Base-by-base conservation (phyloP, 2,888 invertebrate genomes). In the Agrenia bidenticulata region DNA sequence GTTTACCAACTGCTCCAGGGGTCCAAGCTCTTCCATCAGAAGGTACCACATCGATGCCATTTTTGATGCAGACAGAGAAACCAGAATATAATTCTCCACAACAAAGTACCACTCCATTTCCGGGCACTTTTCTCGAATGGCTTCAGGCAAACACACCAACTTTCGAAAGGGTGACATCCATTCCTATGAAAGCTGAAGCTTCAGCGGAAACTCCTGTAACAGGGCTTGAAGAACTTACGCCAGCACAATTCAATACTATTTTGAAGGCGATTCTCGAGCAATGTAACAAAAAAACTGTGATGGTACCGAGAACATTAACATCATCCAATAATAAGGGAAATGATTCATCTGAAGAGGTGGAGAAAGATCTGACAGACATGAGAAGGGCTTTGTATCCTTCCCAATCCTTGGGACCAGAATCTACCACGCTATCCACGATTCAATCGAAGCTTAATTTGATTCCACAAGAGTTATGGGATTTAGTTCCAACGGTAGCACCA, bases 401-500 rank as follows among this genome's bases (percentile, higher is more conserved):
- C 27, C 62, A 61, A 32, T 27, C 45, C 15, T 54, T 55, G n/a
- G 50, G 24, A 1, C 7, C 57, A 39, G 39, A 54, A 53, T 2
- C 42, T 2, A 41, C 68, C 21, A 53, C 64, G 2, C 61, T 58
- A 21, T n/a, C n/a, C n/a, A n/a, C n/a, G 11, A 27, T 37, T 5
- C 27, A 19, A 5, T 53, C 61, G 23, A 53, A 53, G 7, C 24
- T 19, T 13, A 19, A 57, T 17, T 50, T 63, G 27, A 63, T 70
- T 26, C 63, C 69, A 2, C 42, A 39, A 11, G 67, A 61, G 13
- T 69, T 69, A 21, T 72, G 72, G 72, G 64, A 56, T 42, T 50
- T 63, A 21, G 55, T 69, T n/a, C 64, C 74, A 50, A 71, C 62
- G 19, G 57, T 69, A 1, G 70, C 70, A 15, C 56, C 62, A 4